These are phyloP conservation scores for Campoletis raptor DNA, from an alignment of 2,888 invertebrate genomes.

Conservation along the genomic window DNA sequence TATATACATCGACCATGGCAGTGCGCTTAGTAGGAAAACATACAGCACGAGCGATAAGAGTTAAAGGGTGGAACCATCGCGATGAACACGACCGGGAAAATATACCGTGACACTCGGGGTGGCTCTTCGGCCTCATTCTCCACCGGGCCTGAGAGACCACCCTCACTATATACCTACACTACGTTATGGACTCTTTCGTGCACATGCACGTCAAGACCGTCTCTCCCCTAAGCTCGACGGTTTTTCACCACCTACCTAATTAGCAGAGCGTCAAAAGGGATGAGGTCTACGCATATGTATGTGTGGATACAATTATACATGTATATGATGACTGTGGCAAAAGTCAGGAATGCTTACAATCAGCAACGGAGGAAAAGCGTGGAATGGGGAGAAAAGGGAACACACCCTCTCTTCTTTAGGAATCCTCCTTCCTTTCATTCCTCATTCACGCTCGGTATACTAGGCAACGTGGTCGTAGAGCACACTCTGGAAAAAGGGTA, in stretches of 20 bases:
- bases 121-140: slow-evolving; percentile 40
- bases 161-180: slow-evolving; percentile 1
- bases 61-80: slow-evolving; percentile 49
- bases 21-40: not conserved
- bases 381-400: slow-evolving; percentile 5
- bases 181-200: slow-evolving; percentile 38
- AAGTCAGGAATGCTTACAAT: slow-evolving; percentile 54
- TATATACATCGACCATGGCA: slow-evolving; percentile 8
- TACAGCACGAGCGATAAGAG: slow-evolving; percentile 40
- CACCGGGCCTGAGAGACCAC: slow-evolving; percentile 8
- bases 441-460: slow-evolving; percentile 20
- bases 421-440: slow-evolving; percentile 59
- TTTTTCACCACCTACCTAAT: slow-evolving; percentile 69
- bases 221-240: slow-evolving; percentile 56
- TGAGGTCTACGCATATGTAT: not conserved
- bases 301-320: slow-evolving; percentile 2
- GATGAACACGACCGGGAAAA: slow-evolving; percentile 34
- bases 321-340: slow-evolving; percentile 40
- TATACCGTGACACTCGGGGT: slow-evolving; percentile 38
- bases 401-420: slow-evolving; percentile 31
- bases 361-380: slow-evolving; percentile 38
- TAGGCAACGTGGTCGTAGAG: slow-evolving; percentile 31
- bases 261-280: slow-evolving; percentile 51
- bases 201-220: slow-evolving; percentile 21
- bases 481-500: slow-evolving; percentile 13